Conservation (phyloP, 1,140 invertebrate species). For the Macrobrachium rosenbergii region DNA sequence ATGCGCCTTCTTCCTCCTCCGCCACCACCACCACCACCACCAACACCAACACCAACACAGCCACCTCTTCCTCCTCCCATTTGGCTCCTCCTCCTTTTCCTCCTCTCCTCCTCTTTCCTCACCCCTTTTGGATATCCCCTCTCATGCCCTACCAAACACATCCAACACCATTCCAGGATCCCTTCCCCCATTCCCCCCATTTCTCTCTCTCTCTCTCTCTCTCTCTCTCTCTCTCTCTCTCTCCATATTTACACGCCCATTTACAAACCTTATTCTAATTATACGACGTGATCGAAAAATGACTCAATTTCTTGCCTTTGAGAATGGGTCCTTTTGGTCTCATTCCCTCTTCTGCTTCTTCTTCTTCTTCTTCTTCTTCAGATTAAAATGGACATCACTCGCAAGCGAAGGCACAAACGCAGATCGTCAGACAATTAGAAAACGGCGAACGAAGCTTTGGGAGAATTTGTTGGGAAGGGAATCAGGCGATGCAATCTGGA, state of each 20-base stretch:
- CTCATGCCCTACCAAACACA: neutral
- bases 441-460: too few species aligned
- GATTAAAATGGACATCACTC: too few species aligned
- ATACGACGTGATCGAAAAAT: neutral
- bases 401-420: too few species aligned
- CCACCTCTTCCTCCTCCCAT: neutral
- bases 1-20: neutral
- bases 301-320: neutral
- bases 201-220: conserved; percentile 26
- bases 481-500: too few species aligned
- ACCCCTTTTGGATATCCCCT: neutral
- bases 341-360: too few species aligned
- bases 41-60: neutral
- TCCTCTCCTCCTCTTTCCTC: neutral
- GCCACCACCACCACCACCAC: neutral
- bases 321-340: too few species aligned
- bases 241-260: neutral
- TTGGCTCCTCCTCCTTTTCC: neutral
- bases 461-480: too few species aligned
- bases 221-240: conserved; percentile 7
- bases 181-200: neutral
- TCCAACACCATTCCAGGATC: neutral
- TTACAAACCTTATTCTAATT: neutral
- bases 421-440: too few species aligned
- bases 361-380: too few species aligned